phyloP scores from a whole-genome alignment of 2,888 invertebrate genomes.

The Chaetogeoica ovagalla region DNA sequence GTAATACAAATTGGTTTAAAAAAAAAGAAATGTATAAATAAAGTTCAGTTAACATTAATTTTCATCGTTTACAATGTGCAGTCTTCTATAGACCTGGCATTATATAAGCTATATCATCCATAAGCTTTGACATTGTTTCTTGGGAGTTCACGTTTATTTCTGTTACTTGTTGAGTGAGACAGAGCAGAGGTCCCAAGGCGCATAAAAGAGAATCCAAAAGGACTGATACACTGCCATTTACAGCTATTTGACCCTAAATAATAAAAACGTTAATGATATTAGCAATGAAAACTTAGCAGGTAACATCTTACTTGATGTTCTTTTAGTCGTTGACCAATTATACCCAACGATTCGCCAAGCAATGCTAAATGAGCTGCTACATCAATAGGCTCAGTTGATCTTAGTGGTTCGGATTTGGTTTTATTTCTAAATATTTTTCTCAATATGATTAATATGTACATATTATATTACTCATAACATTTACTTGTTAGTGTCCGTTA shows the following conservation, averaged over 20 bases:
- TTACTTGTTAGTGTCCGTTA: not conserved
- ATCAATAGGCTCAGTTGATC: constrained; percentile 75
- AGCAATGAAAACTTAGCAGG: no score
- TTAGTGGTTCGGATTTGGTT: constrained; percentile 62
- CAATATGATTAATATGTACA: not conserved
- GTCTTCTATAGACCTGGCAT: constrained; percentile 74
- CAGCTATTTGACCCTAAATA: constrained; percentile 86
- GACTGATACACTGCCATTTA: constrained; percentile 91
- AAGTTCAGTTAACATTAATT: not conserved
- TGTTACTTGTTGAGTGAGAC: constrained; percentile 81
- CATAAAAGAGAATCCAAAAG: constrained; percentile 89
- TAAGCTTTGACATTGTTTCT: constrained; percentile 68
- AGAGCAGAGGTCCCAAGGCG: constrained; percentile 84
- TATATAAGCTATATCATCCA: constrained; percentile 94
- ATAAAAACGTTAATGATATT: not conserved
- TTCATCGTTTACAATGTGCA: not conserved
- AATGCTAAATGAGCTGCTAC: constrained; percentile 90
- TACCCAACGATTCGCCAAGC: constrained; percentile 88
- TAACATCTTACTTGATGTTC: constrained; percentile 75
- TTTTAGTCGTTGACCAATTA: constrained; percentile 89
- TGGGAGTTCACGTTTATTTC: constrained; percentile 70
- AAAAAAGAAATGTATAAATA: no score
- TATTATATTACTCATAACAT: not conserved
- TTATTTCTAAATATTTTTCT: constrained; percentile 13
- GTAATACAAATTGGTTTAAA: no score